Percentiles rank a stretch among this genome's conserved stretches.
phyloP scores from a whole-genome alignment of 2,797 vertebrate species.

The Galagoides demidoff region DNA sequence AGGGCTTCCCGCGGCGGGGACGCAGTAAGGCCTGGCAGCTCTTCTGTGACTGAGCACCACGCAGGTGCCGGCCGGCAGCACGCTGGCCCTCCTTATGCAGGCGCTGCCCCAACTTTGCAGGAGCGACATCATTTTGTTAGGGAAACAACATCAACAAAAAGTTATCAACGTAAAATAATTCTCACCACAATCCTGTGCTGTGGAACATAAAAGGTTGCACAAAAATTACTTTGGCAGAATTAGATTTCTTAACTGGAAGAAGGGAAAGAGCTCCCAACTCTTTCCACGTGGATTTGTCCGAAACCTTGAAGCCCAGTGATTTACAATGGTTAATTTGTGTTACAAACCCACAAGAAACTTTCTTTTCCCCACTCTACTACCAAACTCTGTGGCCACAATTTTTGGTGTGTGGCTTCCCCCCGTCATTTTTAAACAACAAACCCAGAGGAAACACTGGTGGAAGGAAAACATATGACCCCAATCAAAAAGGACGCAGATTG shows the following conservation, averaged over 20 bases:
- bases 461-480: conserved; percentile 38
- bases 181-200: conserved; percentile 44
- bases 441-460: conserved; percentile 10
- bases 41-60: accelerated
- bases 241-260: conserved; percentile 52
- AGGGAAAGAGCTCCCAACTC: background rate
- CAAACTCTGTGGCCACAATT: conserved; percentile 48
- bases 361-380: background rate
- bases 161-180: conserved; percentile 66
- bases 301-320: conserved; percentile 30
- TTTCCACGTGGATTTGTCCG: background rate
- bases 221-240: conserved; percentile 48
- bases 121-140: conserved; percentile 52
- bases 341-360: conserved; percentile 66
- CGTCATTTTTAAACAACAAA: conserved; percentile 41
- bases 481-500: conserved; percentile 16
- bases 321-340: conserved; percentile 65
- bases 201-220: conserved; percentile 60
- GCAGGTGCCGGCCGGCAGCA: background rate
- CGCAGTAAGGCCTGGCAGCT: background rate
- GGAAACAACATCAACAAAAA: conserved; percentile 66
- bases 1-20: background rate
- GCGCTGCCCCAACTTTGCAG: conserved; percentile 39
- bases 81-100: background rate
- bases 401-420: background rate